Base-by-base conservation (phyloP, 2,113 vertebrate genomes). In the Rutilus rutilus region DNA sequence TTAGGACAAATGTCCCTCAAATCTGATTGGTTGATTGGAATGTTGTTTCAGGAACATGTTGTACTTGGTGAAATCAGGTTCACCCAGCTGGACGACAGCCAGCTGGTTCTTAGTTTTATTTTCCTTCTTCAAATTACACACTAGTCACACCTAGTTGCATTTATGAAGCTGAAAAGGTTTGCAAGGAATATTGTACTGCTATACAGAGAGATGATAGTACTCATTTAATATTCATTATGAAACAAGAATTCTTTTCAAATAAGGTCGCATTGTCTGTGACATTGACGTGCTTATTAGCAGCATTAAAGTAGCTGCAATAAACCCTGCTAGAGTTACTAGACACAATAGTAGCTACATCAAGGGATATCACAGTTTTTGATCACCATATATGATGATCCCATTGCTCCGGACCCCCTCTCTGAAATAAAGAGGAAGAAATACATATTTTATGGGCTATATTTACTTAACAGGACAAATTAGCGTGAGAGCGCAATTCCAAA, bases 51-150 rank as follows among this genome's bases (percentile, higher is more conserved):
- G 83, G 50, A 52, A 52, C 50, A 17, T 52, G 14, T 5, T 52
- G 50, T 52, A 52, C 50, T 52, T 52, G 14, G 4, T 52, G 14
- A 52, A 52, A 52, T 52, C 50, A 52, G 14, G 14, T 52, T 52
- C 14, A 52, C 50, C 50, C 50, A 52, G 50, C 50, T 52, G 50
- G 50, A 88, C 52, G 52, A 85, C 45, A 42, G 81, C 87, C 85
- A 87, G 86, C 69, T 85, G 65, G 76, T 87, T 76, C 71, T 80
- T 74, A 87, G 47, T n/a, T 74, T 25, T 75, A 17, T 75, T 67
- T 69, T 75, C 1, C 8, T 42, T 42, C 7, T 67, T 59, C 73
- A 33, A 36, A 21, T 59, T 59, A 39, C 33, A 85, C 30, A 33
- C 83, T 59, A 89, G 79, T 69, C 65, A 84, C 42, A 73, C 64